Conservation (phyloP, 2,888 invertebrate genomes). For the Atherix ibis region DNA sequence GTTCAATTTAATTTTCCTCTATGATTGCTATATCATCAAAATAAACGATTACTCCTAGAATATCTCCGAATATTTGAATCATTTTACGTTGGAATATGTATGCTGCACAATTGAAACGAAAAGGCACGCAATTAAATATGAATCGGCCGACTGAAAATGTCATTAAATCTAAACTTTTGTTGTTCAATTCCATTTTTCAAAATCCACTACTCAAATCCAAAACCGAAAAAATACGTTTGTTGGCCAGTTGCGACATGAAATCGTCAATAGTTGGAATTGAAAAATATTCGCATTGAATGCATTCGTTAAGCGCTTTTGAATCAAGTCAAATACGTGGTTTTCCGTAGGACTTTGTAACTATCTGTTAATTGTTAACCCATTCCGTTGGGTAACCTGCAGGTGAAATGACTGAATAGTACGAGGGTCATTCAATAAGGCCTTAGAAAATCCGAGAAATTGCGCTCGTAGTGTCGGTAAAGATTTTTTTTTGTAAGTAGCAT, state of each 20-base stretch:
- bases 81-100: background rate
- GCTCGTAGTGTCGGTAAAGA: too few species aligned
- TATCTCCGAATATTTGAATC: background rate
- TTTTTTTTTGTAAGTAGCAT: too few species aligned
- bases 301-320: slow-evolving; percentile 7
- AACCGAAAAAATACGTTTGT: background rate
- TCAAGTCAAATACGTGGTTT: slow-evolving; percentile 8
- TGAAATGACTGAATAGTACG: slow-evolving; percentile 7
- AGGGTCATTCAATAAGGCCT: too few species aligned
- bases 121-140: background rate
- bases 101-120: background rate
- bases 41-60: background rate
- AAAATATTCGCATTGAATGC: slow-evolving; percentile 9
- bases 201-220: background rate
- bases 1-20: background rate
- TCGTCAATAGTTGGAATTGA: slow-evolving; percentile 13
- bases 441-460: too few species aligned
- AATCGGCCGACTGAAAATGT: background rate
- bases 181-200: background rate
- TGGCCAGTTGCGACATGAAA: slow-evolving; percentile 6
- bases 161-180: background rate
- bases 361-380: slow-evolving; percentile 9
- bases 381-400: slow-evolving; percentile 9
- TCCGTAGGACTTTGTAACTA: slow-evolving; percentile 10
- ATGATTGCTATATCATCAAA: background rate